Percentiles rank a stretch among this genome's conserved stretches.
These are phyloP conservation scores for Cynodonichthys magdalenae DNA, from an alignment of 2,797 vertebrate species.

Conservation along the genomic window DNA sequence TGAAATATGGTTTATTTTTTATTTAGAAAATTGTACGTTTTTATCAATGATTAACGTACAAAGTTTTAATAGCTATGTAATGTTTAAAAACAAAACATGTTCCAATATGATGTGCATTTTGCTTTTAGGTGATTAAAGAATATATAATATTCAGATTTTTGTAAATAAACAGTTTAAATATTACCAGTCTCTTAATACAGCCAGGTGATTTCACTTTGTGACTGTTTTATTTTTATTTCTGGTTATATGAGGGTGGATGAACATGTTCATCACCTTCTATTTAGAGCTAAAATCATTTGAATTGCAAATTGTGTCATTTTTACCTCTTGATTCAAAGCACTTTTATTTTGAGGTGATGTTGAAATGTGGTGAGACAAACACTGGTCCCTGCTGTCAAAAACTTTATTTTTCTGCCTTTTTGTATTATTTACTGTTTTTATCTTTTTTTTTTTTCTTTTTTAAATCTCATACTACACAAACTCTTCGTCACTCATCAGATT, in stretches of 20 bases:
- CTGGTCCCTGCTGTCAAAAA: no score
- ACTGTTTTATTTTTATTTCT: background rate
- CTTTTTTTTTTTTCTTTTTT: no score
- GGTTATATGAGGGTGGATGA: slow-evolving; percentile 7
- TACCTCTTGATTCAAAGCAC: slow-evolving; percentile 18
- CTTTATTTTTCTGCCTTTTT: slow-evolving; percentile 6
- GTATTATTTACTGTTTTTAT: no score
- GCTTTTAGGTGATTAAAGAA: no score
- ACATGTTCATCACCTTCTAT: background rate
- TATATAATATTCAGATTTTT: no score
- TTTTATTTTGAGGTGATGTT: background rate
- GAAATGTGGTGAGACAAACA: background rate
- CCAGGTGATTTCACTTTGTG: background rate
- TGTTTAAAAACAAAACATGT: no score
- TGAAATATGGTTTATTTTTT: background rate
- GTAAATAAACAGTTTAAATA: background rate
- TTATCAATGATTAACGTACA: background rate
- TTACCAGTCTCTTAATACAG: background rate
- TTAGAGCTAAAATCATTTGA: slow-evolving; percentile 20
- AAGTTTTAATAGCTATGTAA: no score
- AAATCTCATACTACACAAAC: no score
- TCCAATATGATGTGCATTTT: no score
- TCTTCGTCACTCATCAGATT: no score
- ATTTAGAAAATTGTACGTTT: background rate
- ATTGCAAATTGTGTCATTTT: slow-evolving; percentile 14